These are phyloP conservation scores for Lepidocolaptes lacrymiger DNA, from an alignment of 2,797 vertebrate species.

Conservation along the genomic window DNA sequence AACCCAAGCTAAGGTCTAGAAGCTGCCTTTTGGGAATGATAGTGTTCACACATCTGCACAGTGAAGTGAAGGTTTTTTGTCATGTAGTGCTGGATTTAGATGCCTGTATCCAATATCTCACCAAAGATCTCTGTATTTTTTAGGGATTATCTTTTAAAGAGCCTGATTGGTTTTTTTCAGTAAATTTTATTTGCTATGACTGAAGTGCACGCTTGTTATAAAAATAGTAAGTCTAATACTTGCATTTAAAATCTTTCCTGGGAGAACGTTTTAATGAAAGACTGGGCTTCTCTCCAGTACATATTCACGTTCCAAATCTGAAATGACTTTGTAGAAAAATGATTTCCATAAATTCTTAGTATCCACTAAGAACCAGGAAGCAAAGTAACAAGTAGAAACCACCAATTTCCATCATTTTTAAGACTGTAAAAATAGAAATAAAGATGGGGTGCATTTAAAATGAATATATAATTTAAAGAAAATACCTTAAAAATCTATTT, in stretches of 20 bases:
- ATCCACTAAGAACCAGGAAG: background rate
- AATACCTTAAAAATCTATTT: background rate
- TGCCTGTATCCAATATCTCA: background rate
- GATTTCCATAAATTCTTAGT: background rate
- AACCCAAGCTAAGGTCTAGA: background rate
- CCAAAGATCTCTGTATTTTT: background rate
- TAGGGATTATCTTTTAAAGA: background rate
- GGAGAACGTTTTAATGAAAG: background rate
- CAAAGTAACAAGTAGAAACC: background rate
- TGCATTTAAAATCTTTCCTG: background rate
- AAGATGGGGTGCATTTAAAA: background rate
- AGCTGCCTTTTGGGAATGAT: background rate
- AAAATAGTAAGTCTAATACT: conserved; percentile 23
- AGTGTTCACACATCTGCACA: background rate
- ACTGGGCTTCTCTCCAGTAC: background rate
- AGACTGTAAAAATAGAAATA: background rate
- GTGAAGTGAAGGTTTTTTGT: background rate
- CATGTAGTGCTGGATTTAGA: background rate
- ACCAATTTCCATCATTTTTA: background rate
- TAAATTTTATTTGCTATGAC: background rate
- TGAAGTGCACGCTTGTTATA: background rate
- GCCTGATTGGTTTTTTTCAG: background rate
- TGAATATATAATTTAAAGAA: background rate
- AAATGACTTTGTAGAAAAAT: conserved; percentile 20
- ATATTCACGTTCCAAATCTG: background rate